Base-by-base conservation (phyloP, 2,113 vertebrate species). In the Phalacrocorax carbo region DNA sequence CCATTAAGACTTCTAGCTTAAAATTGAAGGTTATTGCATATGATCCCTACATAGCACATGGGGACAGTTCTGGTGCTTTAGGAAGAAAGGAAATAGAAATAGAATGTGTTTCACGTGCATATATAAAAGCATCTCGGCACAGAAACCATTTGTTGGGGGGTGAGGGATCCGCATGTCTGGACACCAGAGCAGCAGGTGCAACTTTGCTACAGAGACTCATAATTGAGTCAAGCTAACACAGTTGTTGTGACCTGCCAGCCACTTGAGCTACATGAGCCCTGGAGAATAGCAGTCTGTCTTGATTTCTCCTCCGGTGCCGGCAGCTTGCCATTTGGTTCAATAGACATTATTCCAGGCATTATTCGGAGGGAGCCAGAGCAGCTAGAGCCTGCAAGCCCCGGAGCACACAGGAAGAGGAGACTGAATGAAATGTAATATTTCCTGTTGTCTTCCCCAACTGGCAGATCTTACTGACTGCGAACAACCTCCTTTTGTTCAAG, bases 311-410 rank as follows among this genome's bases (percentile, higher is more conserved):
- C 86, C 65, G 7, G 2, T 84, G 40, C 65, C 93, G 93, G 92
- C 90, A 81, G 42, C 36, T 86, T 83, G 60, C 86, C 93, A 15
- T 44, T 54, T 78, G 15, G 17, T 26, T 93, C 73, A 87, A 7
- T 48, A 60, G 26, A 4, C 64, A 38, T 38, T 38, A 38, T 38
- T 38, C 38, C 65, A 78, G 76, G 80, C 92, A 32, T 86, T 82
- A 65, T 55, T 86, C 5, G 13, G 61, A 71, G 49, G 32, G 23
- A 70, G n/a, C n/a, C 6, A 26, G 44, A 81, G 51, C 51, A 93
- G 12, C 62, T 72, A 42, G 57, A 57, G 38, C 38, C 44, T 11
- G 5, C 0, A 1, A 79, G 46, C n/a, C 36, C n/a, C 0, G 0
- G 42, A 46, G 82, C 25, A 13, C 32, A 20, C 44, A 84, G 91